Percentiles rank a stretch among this genome's conserved stretches.
phyloP scores from a whole-genome alignment of 2,888 invertebrate genomes.

The Euproctis similis region DNA sequence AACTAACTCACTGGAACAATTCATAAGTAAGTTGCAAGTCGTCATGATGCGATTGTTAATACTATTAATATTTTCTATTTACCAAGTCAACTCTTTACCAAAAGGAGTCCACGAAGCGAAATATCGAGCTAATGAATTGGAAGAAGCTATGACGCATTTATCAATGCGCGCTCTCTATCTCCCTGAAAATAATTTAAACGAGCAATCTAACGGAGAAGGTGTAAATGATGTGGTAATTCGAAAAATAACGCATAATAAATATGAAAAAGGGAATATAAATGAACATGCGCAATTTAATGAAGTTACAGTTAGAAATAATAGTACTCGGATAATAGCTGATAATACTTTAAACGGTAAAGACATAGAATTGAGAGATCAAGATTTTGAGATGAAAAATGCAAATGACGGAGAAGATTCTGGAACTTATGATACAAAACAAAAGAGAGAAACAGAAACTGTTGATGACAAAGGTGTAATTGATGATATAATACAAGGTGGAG shows the following conservation, averaged over 20 bases:
- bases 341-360: too few species aligned
- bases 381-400: too few species aligned
- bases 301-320: too few species aligned
- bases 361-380: too few species aligned
- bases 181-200: slow-evolving; percentile 2
- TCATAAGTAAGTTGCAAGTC: too few species aligned
- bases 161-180: background rate
- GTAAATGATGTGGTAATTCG: too few species aligned
- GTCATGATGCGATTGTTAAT: background rate
- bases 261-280: background rate
- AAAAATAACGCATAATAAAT: background rate
- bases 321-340: too few species aligned
- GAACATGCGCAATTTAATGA: background rate
- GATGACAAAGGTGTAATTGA: background rate
- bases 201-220: background rate
- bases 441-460: background rate
- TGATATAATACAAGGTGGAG: background rate
- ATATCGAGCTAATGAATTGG: background rate
- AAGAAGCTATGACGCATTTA: slow-evolving; percentile 1
- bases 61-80: background rate
- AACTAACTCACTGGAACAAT: too few species aligned
- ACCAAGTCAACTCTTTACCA: slow-evolving; percentile 1
- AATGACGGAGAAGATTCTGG: too few species aligned
- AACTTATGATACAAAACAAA: background rate
- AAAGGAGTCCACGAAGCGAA: slow-evolving; percentile 1